Evolutionary conservation across 2,888 invertebrate species (phyloP), one percentile per base, ranked within the genome.

Genomic region (Scrobipalpa atriplicella): DNA sequence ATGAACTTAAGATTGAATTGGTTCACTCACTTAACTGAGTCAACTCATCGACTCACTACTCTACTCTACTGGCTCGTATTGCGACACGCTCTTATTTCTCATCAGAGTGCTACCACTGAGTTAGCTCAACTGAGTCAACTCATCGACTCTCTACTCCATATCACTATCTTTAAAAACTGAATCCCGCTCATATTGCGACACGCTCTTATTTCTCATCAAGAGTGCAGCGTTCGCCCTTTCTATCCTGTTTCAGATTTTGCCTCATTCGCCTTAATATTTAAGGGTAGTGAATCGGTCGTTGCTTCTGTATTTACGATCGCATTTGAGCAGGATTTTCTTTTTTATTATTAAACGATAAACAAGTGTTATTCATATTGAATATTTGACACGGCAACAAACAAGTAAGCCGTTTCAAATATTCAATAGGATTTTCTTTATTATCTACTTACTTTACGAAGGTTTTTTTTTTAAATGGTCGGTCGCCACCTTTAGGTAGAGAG

Each of bases 141-240:
- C 43, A 13, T 13, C 21, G 21, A 21, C 19, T 54, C 54, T 10
- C 11, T 2, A 11, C 19, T 19, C 9, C 54, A 21, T 21, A 18
- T 54, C 54, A 54, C 54, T 54, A 54, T 19, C 19, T 54, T 54
- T 2, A 21, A 19, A 54, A 11, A 21, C 21, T 3, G 43, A 13
- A 13, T 43, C 43, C 1, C 18, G 8, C 19, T 21, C 54, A 54
- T 54, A 21, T 54, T 10, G 21, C 54, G 18, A 18, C 19, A 19
- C 54, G 11, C 9, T 29, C 29, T 29, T 18, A 54, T 19, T 19
- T 54, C 18, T 10, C 19, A 54, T 19, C 54, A 11, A 16, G 19
- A 19, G 10, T 54, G 54, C 18, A 21, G 19, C 54, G 54, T 54
- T 54, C 21, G 54, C 54, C 10, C 8, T 54, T 54, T 54, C 54